A percentile compares a stretch with the other conserved stretches of the same genome.
Evolutionary conservation across 2,113 vertebrate genomes (phyloP).

Genomic region (Embiotoca jacksoni): DNA sequence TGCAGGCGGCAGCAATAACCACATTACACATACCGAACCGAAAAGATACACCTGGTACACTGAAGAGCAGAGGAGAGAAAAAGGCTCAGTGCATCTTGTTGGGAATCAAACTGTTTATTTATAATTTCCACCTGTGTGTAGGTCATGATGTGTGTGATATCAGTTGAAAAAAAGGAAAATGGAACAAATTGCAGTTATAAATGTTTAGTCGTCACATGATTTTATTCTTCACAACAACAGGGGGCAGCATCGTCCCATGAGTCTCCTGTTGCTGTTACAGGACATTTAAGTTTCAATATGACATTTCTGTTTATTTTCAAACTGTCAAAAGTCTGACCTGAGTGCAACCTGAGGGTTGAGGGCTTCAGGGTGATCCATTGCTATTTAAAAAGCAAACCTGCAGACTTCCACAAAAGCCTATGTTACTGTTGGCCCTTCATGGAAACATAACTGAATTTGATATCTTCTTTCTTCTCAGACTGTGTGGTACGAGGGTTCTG

Average conservation of each 20-base stretch:
- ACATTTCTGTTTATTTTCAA: not conserved
- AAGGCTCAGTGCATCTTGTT: too few relatives aligned
- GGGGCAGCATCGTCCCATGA: slow-evolving; percentile 37
- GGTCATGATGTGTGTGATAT: not conserved
- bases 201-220: not conserved
- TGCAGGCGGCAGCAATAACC: not conserved
- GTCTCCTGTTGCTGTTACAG: too few relatives aligned
- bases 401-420: not conserved
- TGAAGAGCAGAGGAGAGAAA: not conserved
- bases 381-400: not conserved
- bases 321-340: too few relatives aligned
- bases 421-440: not conserved
- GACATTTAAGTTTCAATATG: not conserved
- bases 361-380: not conserved
- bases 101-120: too few relatives aligned
- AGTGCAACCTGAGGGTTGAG: not conserved
- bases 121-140: too few relatives aligned
- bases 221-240: slow-evolving; percentile 15
- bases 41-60: not conserved
- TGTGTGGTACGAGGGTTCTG: slow-evolving; percentile 89
- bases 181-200: not conserved
- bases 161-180: not conserved
- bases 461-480: slow-evolving; percentile 72
- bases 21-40: not conserved
- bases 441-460: not conserved